A percentile compares a stretch with the other conserved stretches of the same genome.
phyloP scores from a whole-genome alignment of 2,888 invertebrate species.

The Cephalotes varians region DNA sequence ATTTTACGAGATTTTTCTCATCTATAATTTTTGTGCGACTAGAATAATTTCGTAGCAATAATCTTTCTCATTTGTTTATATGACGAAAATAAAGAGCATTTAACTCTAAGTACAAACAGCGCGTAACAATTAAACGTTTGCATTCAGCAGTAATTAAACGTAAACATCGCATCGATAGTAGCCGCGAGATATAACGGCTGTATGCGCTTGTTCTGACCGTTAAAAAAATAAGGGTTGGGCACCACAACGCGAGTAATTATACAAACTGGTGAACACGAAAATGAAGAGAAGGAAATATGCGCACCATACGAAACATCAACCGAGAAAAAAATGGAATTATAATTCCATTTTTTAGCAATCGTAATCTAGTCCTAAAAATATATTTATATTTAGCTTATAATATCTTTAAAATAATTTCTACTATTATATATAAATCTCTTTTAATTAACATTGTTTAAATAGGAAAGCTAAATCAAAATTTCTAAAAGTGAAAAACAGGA shows the following conservation, averaged over 20 bases:
- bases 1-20: neutral
- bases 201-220: conserved; percentile 44
- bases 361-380: conserved; percentile 8
- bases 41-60: conserved; percentile 38
- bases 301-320: conserved; percentile 27
- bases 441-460: neutral
- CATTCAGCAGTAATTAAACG: conserved; percentile 52
- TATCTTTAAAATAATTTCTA: conserved; percentile 22
- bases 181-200: conserved; percentile 51
- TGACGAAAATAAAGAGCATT: conserved; percentile 45
- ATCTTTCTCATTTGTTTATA: conserved; percentile 38
- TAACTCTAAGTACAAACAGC: conserved; percentile 52
- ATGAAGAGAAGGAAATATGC: conserved; percentile 30
- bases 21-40: conserved; percentile 7
- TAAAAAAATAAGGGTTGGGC: conserved; percentile 50
- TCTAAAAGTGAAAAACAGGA: neutral
- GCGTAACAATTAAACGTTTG: conserved; percentile 55
- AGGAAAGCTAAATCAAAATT: neutral
- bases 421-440: neutral
- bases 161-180: conserved; percentile 55
- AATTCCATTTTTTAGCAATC: neutral
- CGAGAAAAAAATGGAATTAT: conserved; percentile 27
- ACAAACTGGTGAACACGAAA: conserved; percentile 29
- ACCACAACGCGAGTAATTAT: conserved; percentile 44
- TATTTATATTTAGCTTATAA: conserved; percentile 14